These are phyloP conservation scores for Hyles euphorbiae DNA, from an alignment of 1,140 invertebrate genomes.

Conservation along the genomic window DNA sequence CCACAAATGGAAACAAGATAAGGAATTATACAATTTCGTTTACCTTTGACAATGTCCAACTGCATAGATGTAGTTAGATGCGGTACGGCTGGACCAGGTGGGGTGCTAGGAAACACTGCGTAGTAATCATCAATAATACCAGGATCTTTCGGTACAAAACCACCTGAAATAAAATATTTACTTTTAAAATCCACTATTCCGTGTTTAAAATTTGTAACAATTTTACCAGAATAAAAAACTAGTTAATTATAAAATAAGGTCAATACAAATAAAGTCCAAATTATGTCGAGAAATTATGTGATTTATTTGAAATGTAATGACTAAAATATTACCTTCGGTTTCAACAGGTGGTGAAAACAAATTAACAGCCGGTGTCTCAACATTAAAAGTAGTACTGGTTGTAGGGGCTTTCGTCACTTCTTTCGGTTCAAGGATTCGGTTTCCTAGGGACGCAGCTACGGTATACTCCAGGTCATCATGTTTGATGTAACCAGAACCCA, in stretches of 20 bases:
- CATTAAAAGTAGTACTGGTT: conserved; percentile 28
- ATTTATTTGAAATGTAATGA: neutral
- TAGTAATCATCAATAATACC: conserved; percentile 77
- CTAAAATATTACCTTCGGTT: conserved; percentile 78
- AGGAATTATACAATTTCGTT: neutral
- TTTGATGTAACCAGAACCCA: conserved; percentile 21
- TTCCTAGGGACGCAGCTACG: conserved; percentile 34
- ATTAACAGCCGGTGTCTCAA: conserved; percentile 53
- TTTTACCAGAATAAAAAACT: neutral
- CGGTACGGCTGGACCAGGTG: conserved; percentile 36
- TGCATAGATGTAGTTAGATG: conserved; percentile 65
- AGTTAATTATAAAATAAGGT: too few relatives aligned
- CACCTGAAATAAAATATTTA: conserved; percentile 60
- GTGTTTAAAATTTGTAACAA: neutral
- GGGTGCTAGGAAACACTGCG: conserved; percentile 70
- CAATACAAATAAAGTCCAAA: too few relatives aligned
- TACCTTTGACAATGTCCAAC: conserved; percentile 52
- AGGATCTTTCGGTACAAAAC: conserved; percentile 82
- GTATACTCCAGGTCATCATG: conserved; percentile 40
- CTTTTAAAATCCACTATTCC: neutral
- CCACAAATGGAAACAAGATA: too few relatives aligned
- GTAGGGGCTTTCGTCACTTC: conserved; percentile 28
- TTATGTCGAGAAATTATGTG: too few relatives aligned
- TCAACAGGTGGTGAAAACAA: conserved; percentile 80
- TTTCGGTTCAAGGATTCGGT: conserved; percentile 28